These are phyloP conservation scores for Planiliza haematocheilus DNA, from an alignment of 2,113 vertebrate genomes.

Conservation along the genomic window DNA sequence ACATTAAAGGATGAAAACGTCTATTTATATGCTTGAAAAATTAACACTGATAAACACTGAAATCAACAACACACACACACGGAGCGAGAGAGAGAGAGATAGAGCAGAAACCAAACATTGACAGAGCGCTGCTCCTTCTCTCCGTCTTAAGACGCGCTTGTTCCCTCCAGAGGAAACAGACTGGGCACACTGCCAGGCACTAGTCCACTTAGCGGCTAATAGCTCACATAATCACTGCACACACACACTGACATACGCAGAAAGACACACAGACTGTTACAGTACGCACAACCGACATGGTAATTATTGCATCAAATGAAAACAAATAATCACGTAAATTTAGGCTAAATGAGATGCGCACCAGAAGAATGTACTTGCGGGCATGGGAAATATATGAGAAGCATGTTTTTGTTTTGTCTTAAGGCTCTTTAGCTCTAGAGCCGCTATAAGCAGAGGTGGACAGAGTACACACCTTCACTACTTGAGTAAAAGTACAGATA, in stretches of 20 bases:
- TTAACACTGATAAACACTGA: not conserved
- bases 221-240: slow-evolving; percentile 67
- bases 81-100: too few species aligned
- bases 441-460: too few species aligned
- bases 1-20: not conserved
- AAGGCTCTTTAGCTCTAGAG: too few species aligned
- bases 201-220: slow-evolving; percentile 68
- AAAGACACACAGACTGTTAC: slow-evolving; percentile 26
- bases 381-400: not conserved
- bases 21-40: slow-evolving; percentile 16
- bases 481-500: too few species aligned
- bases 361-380: not conserved
- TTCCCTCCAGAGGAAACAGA: slow-evolving; percentile 57
- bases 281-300: slow-evolving; percentile 21
- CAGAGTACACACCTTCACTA: too few species aligned
- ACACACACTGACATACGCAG: slow-evolving; percentile 10
- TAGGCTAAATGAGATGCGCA: slow-evolving; percentile 29
- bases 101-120: slow-evolving; percentile 74
- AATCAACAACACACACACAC: not conserved
- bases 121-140: slow-evolving; percentile 70
- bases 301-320: slow-evolving; percentile 57
- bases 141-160: slow-evolving; percentile 70
- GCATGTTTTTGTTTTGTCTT: not conserved
- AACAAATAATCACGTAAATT: slow-evolving; percentile 59
- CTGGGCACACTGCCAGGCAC: slow-evolving; percentile 72